phyloP scores from a whole-genome alignment of 1,140 invertebrate genomes.

The Bombus confusus region DNA sequence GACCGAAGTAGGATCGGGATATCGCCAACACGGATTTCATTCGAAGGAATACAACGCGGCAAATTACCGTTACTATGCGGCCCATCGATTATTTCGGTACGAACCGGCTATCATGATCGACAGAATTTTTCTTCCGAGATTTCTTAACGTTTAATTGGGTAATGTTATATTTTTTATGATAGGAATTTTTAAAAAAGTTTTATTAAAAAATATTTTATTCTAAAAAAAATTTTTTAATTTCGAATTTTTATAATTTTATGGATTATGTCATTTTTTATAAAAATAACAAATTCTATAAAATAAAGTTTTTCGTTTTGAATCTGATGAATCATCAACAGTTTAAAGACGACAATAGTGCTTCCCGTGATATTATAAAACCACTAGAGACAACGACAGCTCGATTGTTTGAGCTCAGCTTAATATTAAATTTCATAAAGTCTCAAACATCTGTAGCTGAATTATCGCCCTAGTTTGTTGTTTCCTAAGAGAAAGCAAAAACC shows the following conservation, averaged over 20 bases:
- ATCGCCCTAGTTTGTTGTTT: constrained; percentile 74
- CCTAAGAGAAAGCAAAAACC: constrained; percentile 62
- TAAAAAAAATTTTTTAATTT: neutral
- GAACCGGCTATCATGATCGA: neutral
- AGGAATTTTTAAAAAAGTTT: too few species aligned
- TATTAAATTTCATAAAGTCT: constrained; percentile 71
- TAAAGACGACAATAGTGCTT: neutral
- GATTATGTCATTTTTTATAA: neutral
- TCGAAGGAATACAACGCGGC: constrained; percentile 64
- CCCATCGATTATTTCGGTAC: constrained; percentile 23
- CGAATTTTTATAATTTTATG: neutral
- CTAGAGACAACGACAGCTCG: neutral
- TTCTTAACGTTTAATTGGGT: neutral
- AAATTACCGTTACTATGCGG: constrained; percentile 26
- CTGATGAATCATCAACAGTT: neutral
- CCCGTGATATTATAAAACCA: neutral
- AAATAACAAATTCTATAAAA: neutral
- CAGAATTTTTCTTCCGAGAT: neutral
- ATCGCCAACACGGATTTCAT: constrained; percentile 71
- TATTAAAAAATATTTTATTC: neutral
- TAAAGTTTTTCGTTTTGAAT: neutral
- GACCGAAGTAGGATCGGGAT: constrained; percentile 1
- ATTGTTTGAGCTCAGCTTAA: neutral
- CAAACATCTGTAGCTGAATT: constrained; percentile 78
- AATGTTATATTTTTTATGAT: neutral